Conservation (phyloP, 2,797 vertebrate species). For the Dicrostonyx torquatus region DNA sequence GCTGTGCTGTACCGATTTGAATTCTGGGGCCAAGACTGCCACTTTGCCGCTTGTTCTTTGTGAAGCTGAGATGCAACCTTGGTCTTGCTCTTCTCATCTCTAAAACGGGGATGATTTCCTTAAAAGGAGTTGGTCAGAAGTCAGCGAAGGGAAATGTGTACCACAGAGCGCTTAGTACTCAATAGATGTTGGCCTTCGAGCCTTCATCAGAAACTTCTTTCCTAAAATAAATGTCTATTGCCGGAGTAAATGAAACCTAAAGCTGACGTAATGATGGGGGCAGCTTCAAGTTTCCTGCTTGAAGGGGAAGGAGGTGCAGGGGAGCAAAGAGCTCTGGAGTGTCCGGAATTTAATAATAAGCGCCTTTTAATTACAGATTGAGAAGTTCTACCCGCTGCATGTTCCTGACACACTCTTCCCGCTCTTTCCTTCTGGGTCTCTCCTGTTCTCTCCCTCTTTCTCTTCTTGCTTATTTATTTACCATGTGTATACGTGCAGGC, state of each 20-base stretch:
- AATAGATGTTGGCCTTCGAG: not conserved
- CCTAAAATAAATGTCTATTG: not conserved
- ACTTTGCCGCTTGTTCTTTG: not conserved
- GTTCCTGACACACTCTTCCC: not conserved
- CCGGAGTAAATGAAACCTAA: not conserved
- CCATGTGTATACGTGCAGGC: not conserved
- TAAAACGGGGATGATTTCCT: not conserved
- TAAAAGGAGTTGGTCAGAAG: not conserved
- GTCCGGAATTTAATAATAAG: not conserved
- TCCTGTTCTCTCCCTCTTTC: not conserved
- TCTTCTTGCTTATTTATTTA: not conserved
- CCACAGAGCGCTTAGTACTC: not conserved
- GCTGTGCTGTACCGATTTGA: not conserved
- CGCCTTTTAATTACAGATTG: not conserved
- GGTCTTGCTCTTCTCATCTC: not conserved
- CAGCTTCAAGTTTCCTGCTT: not conserved
- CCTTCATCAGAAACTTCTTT: not conserved
- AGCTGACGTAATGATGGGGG: not conserved
- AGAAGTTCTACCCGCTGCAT: not conserved
- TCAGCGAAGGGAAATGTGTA: not conserved
- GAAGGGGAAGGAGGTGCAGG: not conserved
- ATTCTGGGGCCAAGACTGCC: not conserved
- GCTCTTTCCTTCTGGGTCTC: not conserved
- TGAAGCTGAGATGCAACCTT: not conserved
- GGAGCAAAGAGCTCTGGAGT: not conserved